Conservation (phyloP, 1,140 invertebrate species). For the Leptinotarsa defecta region DNA sequence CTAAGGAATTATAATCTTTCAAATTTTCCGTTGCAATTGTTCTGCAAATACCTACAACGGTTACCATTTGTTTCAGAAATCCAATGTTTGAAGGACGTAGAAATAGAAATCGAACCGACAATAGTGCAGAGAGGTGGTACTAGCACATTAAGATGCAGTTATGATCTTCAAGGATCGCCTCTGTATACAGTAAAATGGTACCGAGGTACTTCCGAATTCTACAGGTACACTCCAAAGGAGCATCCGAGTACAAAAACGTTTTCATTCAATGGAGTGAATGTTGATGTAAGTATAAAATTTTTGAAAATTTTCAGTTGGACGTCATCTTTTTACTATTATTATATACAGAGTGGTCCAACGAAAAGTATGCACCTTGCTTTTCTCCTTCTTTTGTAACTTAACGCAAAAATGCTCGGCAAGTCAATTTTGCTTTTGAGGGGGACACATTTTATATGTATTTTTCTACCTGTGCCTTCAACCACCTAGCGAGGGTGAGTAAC, state of each 20-base stretch:
- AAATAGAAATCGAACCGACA: slow-evolving; percentile 60
- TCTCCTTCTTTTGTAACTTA: too few species aligned
- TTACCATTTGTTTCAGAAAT: slow-evolving; percentile 42
- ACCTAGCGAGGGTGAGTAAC: too few species aligned
- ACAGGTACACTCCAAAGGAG: slow-evolving; percentile 74
- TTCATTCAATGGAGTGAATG: slow-evolving; percentile 69
- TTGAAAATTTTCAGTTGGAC: not conserved
- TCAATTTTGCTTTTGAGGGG: too few species aligned
- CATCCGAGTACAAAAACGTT: slow-evolving; percentile 72
- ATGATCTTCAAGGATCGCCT: slow-evolving; percentile 72
- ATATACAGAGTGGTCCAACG: too few species aligned
- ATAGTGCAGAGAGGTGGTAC: slow-evolving; percentile 69
- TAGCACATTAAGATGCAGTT: slow-evolving; percentile 70
- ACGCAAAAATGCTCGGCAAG: too few species aligned
- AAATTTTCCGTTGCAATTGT: too few species aligned
- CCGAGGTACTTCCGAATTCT: slow-evolving; percentile 76
- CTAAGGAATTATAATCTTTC: too few species aligned
- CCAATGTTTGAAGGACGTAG: slow-evolving; percentile 59
- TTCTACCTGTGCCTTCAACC: too few species aligned
- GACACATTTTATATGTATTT: too few species aligned
- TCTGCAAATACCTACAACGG: not conserved
- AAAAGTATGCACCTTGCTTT: too few species aligned
- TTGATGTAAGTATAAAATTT: slow-evolving; percentile 70
- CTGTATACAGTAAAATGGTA: slow-evolving; percentile 87
- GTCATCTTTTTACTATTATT: too few species aligned